These are phyloP conservation scores for Apteryx owenii DNA, from an alignment of 2,113 vertebrate genomes.

Conservation along the genomic window DNA sequence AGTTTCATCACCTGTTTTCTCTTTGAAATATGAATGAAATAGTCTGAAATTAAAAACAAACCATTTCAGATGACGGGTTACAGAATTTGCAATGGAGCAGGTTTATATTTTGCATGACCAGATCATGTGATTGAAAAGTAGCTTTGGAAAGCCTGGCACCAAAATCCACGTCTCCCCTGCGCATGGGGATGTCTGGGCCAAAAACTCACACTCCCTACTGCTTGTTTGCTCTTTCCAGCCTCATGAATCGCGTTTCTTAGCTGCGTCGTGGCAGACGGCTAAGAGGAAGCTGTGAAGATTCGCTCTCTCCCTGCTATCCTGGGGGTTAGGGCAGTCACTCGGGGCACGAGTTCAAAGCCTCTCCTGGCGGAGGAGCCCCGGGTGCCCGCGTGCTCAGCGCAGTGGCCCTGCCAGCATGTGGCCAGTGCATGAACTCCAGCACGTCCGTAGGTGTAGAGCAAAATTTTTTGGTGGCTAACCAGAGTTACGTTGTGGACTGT, in stretches of 20 bases:
- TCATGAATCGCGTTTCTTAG: background rate
- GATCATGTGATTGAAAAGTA: background rate
- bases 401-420: rapidly evolving
- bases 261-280: rapidly evolving
- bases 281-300: background rate
- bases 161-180: background rate
- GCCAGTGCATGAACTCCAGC: background rate
- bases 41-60: background rate
- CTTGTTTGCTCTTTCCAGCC: background rate
- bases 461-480: background rate
- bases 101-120: background rate
- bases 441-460: background rate
- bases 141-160: background rate
- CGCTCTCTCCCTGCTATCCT: background rate
- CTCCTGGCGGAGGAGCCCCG: background rate
- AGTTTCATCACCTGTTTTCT: background rate
- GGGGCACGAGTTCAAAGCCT: background rate
- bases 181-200: background rate
- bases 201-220: background rate
- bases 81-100: background rate
- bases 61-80: background rate
- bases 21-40: background rate
- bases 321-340: background rate
- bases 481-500: background rate
- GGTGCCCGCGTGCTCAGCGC: background rate